Conservation (phyloP, 1,140 invertebrate species). For the Drosophila littoralis region DNA sequence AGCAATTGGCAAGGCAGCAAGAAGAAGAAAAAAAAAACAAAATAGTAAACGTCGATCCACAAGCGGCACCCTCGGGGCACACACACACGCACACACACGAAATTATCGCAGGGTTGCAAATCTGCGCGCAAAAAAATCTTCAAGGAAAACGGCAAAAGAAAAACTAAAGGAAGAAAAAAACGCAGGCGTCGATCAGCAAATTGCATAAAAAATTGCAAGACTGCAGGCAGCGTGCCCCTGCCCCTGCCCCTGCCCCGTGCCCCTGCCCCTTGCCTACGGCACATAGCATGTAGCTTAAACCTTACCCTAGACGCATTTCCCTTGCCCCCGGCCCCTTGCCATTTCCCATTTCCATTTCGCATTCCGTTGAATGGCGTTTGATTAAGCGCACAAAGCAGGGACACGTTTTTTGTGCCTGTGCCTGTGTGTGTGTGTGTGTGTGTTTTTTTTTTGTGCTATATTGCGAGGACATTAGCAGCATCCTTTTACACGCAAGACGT, state of each 20-base stretch:
- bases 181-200: constrained; percentile 66
- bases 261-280: neutral
- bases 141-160: constrained; percentile 17
- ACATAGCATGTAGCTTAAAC: neutral
- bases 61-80: constrained; percentile 40
- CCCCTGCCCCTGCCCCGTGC: constrained; percentile 4
- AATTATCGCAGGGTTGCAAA: constrained; percentile 47
- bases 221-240: constrained; percentile 21
- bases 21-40: neutral
- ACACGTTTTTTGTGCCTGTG: constrained; percentile 30
- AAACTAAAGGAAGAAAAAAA: constrained; percentile 31
- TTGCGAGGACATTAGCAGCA: constrained; percentile 76
- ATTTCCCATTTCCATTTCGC: constrained; percentile 11
- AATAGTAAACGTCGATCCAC: constrained; percentile 26
- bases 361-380: constrained; percentile 62
- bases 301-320: neutral
- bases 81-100: constrained; percentile 16
- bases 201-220: constrained; percentile 81
- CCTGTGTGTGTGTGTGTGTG: neutral
- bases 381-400: constrained; percentile 69
- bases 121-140: constrained; percentile 13
- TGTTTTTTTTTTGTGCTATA: constrained; percentile 17
- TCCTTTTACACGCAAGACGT: constrained; percentile 72
- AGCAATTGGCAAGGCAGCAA: constrained; percentile 17
- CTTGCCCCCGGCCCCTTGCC: constrained; percentile 3